Evolutionary conservation across 2,888 invertebrate genomes (phyloP).

Genomic region (Drosophila demipolita): DNA sequence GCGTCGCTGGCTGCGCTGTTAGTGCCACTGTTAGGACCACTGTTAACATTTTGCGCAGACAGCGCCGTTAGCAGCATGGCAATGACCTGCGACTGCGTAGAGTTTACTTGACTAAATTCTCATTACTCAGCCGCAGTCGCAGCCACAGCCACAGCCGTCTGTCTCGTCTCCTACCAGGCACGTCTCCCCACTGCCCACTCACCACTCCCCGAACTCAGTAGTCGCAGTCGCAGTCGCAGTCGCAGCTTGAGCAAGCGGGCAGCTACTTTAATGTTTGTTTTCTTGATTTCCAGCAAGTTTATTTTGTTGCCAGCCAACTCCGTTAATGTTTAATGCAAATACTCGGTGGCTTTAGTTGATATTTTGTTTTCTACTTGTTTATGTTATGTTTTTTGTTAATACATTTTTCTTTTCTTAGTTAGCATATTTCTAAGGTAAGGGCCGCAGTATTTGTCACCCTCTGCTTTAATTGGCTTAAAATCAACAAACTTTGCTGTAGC

Average conservation of each 20-base stretch:
- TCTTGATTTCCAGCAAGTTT: constrained; percentile 68
- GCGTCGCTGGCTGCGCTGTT: constrained; percentile 40
- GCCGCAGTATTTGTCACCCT: constrained; percentile 57
- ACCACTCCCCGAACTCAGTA: neutral
- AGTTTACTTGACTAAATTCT: constrained; percentile 72
- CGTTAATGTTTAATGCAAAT: constrained; percentile 79
- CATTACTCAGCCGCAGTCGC: constrained; percentile 59
- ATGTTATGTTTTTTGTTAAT: neutral
- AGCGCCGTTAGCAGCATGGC: constrained; percentile 69
- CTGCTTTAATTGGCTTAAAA: constrained; percentile 54
- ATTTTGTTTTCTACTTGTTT: neutral
- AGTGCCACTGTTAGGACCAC: constrained; percentile 38
- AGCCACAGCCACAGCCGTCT: constrained; percentile 16
- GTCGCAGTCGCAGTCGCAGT: constrained; percentile 10
- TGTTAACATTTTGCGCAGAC: constrained; percentile 40
- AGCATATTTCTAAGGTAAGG: constrained; percentile 44
- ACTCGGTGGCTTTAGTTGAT: constrained; percentile 37
- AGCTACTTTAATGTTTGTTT: constrained; percentile 73
- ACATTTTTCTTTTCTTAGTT: constrained; percentile 27
- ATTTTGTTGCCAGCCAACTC: constrained; percentile 42
- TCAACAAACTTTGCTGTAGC: constrained; percentile 48
- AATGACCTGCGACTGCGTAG: constrained; percentile 77
- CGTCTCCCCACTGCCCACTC: constrained; percentile 3
- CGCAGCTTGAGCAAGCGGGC: constrained; percentile 36
- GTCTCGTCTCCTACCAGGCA: constrained; percentile 7